Evolutionary conservation across 2,888 invertebrate species (phyloP), one percentile per base, ranked within the genome.

Genomic region (Leptura quadrifasciata): DNA sequence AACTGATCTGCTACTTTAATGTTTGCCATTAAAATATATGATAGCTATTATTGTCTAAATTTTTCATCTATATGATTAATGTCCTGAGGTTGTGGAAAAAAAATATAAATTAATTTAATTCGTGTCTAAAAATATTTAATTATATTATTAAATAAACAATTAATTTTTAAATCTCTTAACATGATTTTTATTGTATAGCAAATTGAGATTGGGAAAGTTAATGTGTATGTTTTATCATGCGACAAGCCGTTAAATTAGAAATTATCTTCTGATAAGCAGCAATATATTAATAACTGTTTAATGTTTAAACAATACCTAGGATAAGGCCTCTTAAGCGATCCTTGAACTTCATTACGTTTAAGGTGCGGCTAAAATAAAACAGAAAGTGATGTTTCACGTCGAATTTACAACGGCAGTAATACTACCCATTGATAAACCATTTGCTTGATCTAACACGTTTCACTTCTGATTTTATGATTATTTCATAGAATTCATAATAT

Each of bases 321-420:
- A 47, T 47, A 47, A 39, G 15, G 47, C 47, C 47, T 47, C n/a
- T 12, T 47, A 3, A 6, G 2, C 8, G 47, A 47, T 47, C 12
- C 0, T 47, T 47, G 47, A 47, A 0, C 47, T 47, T 47, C n/a
- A 15, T n/a, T 4, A 15, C 2, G 0, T n/a, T n/a, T 6, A 47
- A 47, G 47, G 47, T 47, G 47, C n/a, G 47, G 12, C 47, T n/a
- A n/a, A n/a, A 47, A n/a, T 47, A n/a, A 47, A 47, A n/a, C n/a
- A 47, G 47, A 47, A 47, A 47, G 47, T 47, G 47, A n/a, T n/a
- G 47, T 15, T 47, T 15, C n/a, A 47, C n/a, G 15, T 47, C 2
- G n/a, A 39, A 47, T 47, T 47, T 47, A n/a, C 47, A 47, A 47
- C n/a, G 5, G 15, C 6, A 47, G 47, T 47, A n/a, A 47, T n/a